Evolutionary conservation across 2,797 vertebrate species (phyloP), one percentile per base, ranked within the genome.

Genomic region (Hydrocynus forskahlii): DNA sequence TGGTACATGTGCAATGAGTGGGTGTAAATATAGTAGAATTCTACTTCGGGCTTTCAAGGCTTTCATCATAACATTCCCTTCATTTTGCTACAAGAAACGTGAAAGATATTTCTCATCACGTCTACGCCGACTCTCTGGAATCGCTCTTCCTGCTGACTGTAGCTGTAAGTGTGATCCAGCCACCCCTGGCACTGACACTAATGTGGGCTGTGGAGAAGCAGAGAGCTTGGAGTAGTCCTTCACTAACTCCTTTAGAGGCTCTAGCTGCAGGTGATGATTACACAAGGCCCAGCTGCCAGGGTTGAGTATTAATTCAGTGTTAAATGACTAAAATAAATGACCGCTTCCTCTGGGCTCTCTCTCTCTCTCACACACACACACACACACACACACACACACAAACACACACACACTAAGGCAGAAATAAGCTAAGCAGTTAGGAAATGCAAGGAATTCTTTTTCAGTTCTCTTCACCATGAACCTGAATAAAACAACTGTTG

Each of bases 221-320:
- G 48, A 62, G 55, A 62, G 48, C 35, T 74, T 23, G 40, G 38
- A 52, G 71, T 59, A 57, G 74, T 43, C 57, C 71, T 21, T 67
- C 73, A 29, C 66, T 60, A 75, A 76, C 25, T 75, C 78, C 59
- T 64, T 79, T 82, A 79, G 70, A n/a, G 79, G 35, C 67, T 62
- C 69, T 73, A 40, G 88, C 81, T 83, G 43, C 57, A 78, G 81
- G 86, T 72, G 80, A 59, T 81, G 79, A 83, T 78, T 80, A 79
- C 76, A 82, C 35, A 62, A 40, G 43, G 35, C 69, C 52, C 35
- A 63, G 83, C 70, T 85, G 72, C 80, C 75, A 63, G 77, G 67
- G 63, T 84, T 80, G 83, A 57, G 82, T 89, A 85, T 91, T 89
- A 90, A 88, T 84, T 85, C 83, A 79, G 84, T 78, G 81, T 85